phyloP scores from a whole-genome alignment of 1,140 invertebrate species.

The Globodera ellingtonae region DNA sequence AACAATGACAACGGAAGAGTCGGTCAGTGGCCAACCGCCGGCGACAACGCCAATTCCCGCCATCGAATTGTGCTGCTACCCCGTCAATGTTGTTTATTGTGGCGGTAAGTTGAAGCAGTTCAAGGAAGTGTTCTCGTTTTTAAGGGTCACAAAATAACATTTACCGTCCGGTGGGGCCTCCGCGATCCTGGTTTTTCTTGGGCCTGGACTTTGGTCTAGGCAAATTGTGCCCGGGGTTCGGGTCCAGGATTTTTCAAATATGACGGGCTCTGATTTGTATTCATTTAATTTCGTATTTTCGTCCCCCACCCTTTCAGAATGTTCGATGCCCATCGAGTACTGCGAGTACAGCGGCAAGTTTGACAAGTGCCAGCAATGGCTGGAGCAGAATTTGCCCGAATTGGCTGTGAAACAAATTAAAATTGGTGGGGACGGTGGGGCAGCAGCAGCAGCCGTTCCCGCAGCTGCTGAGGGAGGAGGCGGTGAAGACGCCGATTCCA shows the following conservation, averaged over 20 bases:
- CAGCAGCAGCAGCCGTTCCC: background rate
- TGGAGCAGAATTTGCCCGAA: slow-evolving; percentile 87
- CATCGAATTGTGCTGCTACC: slow-evolving; percentile 73
- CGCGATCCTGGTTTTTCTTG: no score
- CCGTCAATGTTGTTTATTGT: slow-evolving; percentile 86
- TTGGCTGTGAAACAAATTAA: slow-evolving; percentile 38
- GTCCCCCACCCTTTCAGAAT: slow-evolving; percentile 48
- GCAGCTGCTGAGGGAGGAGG: slow-evolving; percentile 67
- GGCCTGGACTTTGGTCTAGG: no score
- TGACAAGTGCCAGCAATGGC: slow-evolving; percentile 94
- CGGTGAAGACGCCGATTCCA: slow-evolving; percentile 80
- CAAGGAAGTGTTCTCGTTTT: no score
- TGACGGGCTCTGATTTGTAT: background rate
- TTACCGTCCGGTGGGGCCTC: no score
- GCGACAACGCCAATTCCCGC: background rate
- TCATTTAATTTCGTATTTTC: background rate
- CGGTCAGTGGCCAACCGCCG: background rate
- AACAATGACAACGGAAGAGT: background rate
- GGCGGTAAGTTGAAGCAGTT: slow-evolving; percentile 68
- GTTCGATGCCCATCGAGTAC: slow-evolving; percentile 74
- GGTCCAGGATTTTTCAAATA: no score
- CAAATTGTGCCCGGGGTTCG: no score
- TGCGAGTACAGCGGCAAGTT: slow-evolving; percentile 97
- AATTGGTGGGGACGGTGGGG: slow-evolving; percentile 11
- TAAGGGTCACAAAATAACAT: no score